These are phyloP conservation scores for Pammene aurita DNA, from an alignment of 2,888 invertebrate species.

Conservation along the genomic window DNA sequence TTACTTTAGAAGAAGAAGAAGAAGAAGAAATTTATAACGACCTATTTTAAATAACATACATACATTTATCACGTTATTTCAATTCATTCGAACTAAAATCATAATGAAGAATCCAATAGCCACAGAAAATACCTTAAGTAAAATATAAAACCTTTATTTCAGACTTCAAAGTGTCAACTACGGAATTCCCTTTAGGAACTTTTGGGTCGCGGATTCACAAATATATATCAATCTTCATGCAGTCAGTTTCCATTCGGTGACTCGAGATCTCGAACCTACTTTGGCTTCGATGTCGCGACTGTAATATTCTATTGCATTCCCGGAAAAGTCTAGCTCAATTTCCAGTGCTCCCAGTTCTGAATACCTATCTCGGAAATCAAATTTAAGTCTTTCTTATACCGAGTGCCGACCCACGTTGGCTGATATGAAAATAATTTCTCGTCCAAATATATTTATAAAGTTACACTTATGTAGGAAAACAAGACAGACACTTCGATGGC, in stretches of 20 bases:
- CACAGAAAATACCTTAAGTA: too few relatives aligned
- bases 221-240: slow-evolving; percentile 23
- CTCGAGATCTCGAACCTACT: slow-evolving; percentile 7
- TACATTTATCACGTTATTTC: too few relatives aligned
- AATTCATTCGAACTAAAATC: too few relatives aligned
- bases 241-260: slow-evolving; percentile 2
- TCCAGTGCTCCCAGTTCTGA: slow-evolving; percentile 2
- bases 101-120: too few relatives aligned
- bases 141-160: background rate
- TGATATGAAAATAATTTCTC: background rate
- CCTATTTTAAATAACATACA: too few relatives aligned
- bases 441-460: background rate
- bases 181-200: slow-evolving; percentile 14
- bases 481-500: too few relatives aligned
- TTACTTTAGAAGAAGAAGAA: too few relatives aligned
- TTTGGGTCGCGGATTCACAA: slow-evolving; percentile 7
- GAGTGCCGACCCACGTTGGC: background rate
- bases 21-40: too few relatives aligned
- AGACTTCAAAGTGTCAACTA: slow-evolving; percentile 3
- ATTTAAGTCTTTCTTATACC: slow-evolving; percentile 8
- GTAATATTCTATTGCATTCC: slow-evolving; percentile 29
- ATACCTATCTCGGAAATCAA: slow-evolving; percentile 8
- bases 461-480: too few relatives aligned
- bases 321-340: slow-evolving; percentile 21
- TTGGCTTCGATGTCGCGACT: slow-evolving; percentile 8